Evolutionary conservation across 2,113 vertebrate genomes (phyloP).

Genomic region (Pangasianodon gigas): DNA sequence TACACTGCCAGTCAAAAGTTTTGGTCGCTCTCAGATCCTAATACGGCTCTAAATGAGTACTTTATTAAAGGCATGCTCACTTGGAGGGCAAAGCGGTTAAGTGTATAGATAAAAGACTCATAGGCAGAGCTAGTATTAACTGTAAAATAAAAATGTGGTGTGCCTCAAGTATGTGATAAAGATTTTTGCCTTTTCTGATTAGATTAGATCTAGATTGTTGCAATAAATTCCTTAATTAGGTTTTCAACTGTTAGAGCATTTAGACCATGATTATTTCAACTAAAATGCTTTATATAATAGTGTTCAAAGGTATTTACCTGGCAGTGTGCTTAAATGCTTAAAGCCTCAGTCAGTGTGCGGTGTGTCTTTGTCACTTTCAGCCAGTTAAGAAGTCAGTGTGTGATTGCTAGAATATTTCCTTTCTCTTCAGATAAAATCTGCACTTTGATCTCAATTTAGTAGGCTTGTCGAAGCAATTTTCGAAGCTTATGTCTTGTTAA

Average conservation of each 20-base stretch:
- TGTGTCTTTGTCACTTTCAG: neutral
- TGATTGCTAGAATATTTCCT: neutral
- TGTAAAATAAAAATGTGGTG: neutral
- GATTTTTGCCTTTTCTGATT: neutral
- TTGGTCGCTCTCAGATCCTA: neutral
- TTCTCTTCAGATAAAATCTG: constrained; percentile 6
- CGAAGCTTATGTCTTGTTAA: neutral
- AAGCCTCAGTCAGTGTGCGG: neutral
- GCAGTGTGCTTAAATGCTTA: neutral
- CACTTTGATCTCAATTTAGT: constrained; percentile 7
- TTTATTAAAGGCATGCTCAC: neutral
- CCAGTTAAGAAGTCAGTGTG: neutral
- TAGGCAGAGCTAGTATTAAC: neutral
- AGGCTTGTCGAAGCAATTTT: neutral
- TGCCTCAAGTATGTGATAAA: neutral
- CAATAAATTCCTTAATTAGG: neutral
- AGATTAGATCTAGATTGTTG: neutral
- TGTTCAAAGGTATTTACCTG: neutral
- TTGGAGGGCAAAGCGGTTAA: neutral
- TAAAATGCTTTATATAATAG: neutral
- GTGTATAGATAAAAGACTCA: neutral
- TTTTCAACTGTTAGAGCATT: neutral
- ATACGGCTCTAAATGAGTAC: neutral
- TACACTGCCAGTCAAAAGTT: neutral
- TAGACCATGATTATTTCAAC: neutral